phyloP scores from a whole-genome alignment of 2,113 vertebrate genomes.

The Gasterosteus nipponicus region DNA sequence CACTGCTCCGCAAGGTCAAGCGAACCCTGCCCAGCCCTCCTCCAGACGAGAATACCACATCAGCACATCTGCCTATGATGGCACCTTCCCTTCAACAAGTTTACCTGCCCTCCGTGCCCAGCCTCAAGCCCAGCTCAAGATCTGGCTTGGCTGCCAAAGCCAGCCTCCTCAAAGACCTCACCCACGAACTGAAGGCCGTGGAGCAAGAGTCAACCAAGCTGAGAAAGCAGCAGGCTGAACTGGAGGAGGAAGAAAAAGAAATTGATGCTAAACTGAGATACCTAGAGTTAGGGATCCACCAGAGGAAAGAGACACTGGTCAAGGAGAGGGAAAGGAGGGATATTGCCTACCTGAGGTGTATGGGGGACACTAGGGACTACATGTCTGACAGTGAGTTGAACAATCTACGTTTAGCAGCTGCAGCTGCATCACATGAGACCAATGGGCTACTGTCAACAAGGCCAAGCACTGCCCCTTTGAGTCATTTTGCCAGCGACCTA shows the following conservation, averaged over 20 bases:
- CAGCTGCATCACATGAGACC: slow-evolving; percentile 84
- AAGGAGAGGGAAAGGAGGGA: slow-evolving; percentile 92
- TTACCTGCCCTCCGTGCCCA: slow-evolving; percentile 87
- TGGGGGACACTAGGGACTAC: slow-evolving; percentile 93
- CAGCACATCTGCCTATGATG: slow-evolving; percentile 86
- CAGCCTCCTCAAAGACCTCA: slow-evolving; percentile 94
- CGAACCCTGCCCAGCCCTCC: slow-evolving; percentile 97
- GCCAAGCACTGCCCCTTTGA: slow-evolving; percentile 81
- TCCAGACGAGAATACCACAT: slow-evolving; percentile 87
- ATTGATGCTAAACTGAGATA: slow-evolving; percentile 98
- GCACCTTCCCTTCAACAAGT: slow-evolving; percentile 89
- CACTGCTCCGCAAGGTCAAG: slow-evolving; percentile 95
- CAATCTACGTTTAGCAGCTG: slow-evolving; percentile 87
- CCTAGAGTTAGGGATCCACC: slow-evolving; percentile 94
- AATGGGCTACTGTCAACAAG: slow-evolving; percentile 80
- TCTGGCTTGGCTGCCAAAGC: slow-evolving; percentile 88
- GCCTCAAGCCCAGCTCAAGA: slow-evolving; percentile 83
- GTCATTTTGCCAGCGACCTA: slow-evolving; percentile 87
- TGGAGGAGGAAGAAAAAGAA: slow-evolving; percentile 99
- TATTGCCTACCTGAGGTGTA: slow-evolving; percentile 88
- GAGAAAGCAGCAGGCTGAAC: slow-evolving; percentile 96
- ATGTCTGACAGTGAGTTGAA: slow-evolving; percentile 96
- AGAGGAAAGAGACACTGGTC: slow-evolving; percentile 94
- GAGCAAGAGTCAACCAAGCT: slow-evolving; percentile 98
- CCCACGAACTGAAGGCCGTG: slow-evolving; percentile 95